Base-by-base conservation (phyloP, 2,888 invertebrate species). In the Melinaea marsaeus region DNA sequence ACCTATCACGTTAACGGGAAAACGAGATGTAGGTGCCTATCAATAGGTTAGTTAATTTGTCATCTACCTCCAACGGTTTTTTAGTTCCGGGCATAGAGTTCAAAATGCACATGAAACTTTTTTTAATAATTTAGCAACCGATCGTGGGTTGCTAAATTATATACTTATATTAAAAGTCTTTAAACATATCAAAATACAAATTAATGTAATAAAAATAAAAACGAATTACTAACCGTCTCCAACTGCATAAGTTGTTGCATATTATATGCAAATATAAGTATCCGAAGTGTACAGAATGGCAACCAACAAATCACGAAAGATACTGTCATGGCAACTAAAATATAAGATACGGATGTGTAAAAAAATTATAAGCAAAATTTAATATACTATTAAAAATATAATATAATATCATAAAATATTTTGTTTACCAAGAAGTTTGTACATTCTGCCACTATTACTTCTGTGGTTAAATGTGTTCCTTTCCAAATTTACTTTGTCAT, bases 221-320 rank as follows among this genome's bases (percentile, higher is more conserved):
- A 47, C 33, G 46, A 34, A 55, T 46, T 46, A 13, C 72, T 68
- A 71, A 86, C 86, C 74, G 74, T 63, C 4, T 75, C 72, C 6
- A 80, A 71, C 47, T 74, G 65, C 65, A 77, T 72, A 13, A 79
- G 72, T 3, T 77, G 73, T 4, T 72, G 67, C 48, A 80, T 64
- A 55, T 85, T 79, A 47, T 74, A 71, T 2, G 72, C 67, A 71
- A 80, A 79, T 63, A 84, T 72, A n/a, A 83, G 54, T 35, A 83
- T 70, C 45, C 85, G 73, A 58, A 85, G 65, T 6, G 71, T 68
- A 72, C 85, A 87, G 73, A 79, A 86, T 34, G 88, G 88, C 61
- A 86, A 71, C 88, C 88, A 88, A 76, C 88, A 88, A 37, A 85
- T 74, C 69, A 88, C 72, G 73, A 88, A 88, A 3, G 88, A 86